phyloP scores from a whole-genome alignment of 2,888 invertebrate species.

The Limnephilus auricula region DNA sequence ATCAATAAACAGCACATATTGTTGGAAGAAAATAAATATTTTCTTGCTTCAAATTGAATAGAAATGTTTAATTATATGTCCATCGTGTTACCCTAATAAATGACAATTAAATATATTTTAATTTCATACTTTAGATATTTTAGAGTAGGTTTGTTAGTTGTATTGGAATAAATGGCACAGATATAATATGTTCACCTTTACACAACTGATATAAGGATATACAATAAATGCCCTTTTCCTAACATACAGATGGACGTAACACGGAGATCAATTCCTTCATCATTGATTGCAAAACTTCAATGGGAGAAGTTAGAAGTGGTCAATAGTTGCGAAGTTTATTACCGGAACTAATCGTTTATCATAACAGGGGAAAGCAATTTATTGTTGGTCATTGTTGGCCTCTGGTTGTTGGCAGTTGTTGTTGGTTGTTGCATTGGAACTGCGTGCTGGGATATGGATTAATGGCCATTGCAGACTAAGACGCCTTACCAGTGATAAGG shows the following conservation, averaged over 20 bases:
- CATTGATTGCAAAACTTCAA: background rate
- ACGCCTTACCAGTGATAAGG: slow-evolving; percentile 32
- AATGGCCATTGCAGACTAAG: background rate
- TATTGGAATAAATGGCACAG: too few species aligned
- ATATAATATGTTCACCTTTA: too few species aligned
- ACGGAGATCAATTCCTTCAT: background rate
- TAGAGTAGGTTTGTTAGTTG: too few species aligned
- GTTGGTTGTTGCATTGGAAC: background rate
- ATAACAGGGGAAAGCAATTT: slow-evolving; percentile 44
- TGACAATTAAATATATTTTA: too few species aligned
- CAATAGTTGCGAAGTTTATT: slow-evolving; percentile 41
- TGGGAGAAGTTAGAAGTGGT: background rate
- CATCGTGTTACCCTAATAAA: too few species aligned
- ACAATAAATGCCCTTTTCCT: background rate
- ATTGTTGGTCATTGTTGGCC: slow-evolving; percentile 16
- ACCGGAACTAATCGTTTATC: slow-evolving; percentile 47
- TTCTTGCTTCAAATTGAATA: too few species aligned
- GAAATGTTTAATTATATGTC: too few species aligned
- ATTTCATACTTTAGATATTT: too few species aligned
- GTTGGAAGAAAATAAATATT: too few species aligned
- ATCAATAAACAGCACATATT: too few species aligned
- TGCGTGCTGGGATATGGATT: slow-evolving; percentile 36
- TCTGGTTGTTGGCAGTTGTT: background rate
- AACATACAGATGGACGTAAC: background rate
- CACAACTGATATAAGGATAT: too few species aligned